These are phyloP conservation scores for Diabrotica virgifera DNA, from an alignment of 1,140 invertebrate species.

Conservation along the genomic window DNA sequence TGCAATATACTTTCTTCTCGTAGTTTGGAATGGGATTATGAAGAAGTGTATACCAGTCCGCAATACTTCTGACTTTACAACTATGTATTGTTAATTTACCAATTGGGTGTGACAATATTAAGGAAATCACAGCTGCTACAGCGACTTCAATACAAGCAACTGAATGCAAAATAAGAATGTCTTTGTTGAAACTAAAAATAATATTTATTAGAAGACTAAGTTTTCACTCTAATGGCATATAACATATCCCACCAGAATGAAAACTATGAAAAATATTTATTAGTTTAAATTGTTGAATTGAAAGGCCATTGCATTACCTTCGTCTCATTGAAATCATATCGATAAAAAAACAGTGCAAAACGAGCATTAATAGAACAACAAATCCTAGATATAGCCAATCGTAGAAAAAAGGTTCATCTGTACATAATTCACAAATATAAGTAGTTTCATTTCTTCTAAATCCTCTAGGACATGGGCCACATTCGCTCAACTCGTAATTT, in stretches of 20 bases:
- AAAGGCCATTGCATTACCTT: constrained; percentile 53
- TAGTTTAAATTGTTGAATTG: not conserved
- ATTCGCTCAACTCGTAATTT: constrained; percentile 71
- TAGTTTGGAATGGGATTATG: constrained; percentile 94
- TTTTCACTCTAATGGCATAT: no score
- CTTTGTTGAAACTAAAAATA: constrained; percentile 63
- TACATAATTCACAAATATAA: constrained; percentile 74
- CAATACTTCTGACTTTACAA: constrained; percentile 72
- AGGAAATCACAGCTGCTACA: constrained; percentile 67
- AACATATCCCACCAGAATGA: no score
- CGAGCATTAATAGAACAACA: constrained; percentile 80
- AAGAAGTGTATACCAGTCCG: constrained; percentile 95
- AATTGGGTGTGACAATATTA: constrained; percentile 74
- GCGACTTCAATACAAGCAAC: constrained; percentile 80
- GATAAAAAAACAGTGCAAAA: constrained; percentile 90
- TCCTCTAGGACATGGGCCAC: constrained; percentile 84
- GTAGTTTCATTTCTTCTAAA: constrained; percentile 61
- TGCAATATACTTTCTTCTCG: constrained; percentile 84
- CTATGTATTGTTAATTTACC: constrained; percentile 72
- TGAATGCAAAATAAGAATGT: constrained; percentile 68
- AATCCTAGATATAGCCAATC: constrained; percentile 94
- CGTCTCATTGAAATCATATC: constrained; percentile 76
- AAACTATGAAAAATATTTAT: constrained; percentile 55
- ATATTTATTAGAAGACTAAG: not conserved
- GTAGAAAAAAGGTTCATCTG: constrained; percentile 75